These are phyloP conservation scores for Drosophila austrosaltans DNA, from an alignment of 2,888 invertebrate genomes.

Conservation along the genomic window DNA sequence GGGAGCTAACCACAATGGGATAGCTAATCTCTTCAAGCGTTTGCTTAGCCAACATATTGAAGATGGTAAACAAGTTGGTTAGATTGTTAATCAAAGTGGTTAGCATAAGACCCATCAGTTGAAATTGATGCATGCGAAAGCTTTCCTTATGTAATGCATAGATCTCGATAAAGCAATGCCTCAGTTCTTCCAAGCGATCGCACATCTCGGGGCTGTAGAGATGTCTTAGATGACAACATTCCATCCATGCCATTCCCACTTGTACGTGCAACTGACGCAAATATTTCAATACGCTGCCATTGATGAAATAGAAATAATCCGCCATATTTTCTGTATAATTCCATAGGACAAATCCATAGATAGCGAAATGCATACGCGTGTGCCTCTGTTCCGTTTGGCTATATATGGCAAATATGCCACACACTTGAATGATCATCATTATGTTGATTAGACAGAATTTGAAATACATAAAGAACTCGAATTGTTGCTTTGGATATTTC, in stretches of 20 bases:
- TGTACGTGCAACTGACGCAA: constrained; percentile 58
- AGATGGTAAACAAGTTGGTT: constrained; percentile 73
- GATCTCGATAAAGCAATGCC: constrained; percentile 48
- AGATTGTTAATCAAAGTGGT: constrained; percentile 75
- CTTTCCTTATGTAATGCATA: constrained; percentile 54
- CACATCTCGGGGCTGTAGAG: constrained; percentile 51
- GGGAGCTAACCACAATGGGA: constrained; percentile 57
- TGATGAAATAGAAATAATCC: constrained; percentile 74
- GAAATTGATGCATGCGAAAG: constrained; percentile 73
- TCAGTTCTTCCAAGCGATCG: constrained; percentile 56
- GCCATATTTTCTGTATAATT: constrained; percentile 80
- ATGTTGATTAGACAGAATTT: constrained; percentile 73
- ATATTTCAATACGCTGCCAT: constrained; percentile 66
- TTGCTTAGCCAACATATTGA: constrained; percentile 67
- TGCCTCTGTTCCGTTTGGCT: constrained; percentile 14
- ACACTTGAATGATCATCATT: constrained; percentile 72
- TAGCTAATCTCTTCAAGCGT: constrained; percentile 46
- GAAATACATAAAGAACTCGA: constrained; percentile 68
- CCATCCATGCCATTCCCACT: constrained; percentile 8
- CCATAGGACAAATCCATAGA: constrained; percentile 76
- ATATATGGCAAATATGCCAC: constrained; percentile 58
- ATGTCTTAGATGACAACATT: constrained; percentile 37
- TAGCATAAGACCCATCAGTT: constrained; percentile 72
- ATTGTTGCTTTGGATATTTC: constrained; percentile 47
- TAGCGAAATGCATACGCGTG: constrained; percentile 62